phyloP scores from a whole-genome alignment of 2,113 vertebrate genomes.

The Sylvilagus bachmani region DNA sequence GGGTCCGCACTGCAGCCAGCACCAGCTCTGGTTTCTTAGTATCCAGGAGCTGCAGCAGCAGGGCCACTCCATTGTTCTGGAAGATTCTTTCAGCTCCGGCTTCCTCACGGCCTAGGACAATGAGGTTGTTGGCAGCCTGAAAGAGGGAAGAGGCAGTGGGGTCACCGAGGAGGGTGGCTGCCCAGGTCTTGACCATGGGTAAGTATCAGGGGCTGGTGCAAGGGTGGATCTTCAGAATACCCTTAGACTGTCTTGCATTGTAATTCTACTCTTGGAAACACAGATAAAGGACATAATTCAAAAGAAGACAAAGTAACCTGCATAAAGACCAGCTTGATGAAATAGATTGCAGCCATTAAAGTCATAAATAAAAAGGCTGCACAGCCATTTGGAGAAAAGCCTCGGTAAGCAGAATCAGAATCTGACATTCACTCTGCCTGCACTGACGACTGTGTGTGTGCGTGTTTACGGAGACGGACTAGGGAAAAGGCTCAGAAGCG shows the following conservation, averaged over 20 bases:
- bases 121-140: constrained; percentile 98
- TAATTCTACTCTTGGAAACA: background rate
- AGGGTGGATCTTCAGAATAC: background rate
- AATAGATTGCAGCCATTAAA: background rate
- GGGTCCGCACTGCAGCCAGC: constrained; percentile 93
- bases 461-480: background rate
- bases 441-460: background rate
- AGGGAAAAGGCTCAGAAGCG: background rate
- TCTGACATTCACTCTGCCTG: background rate
- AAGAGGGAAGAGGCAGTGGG: background rate
- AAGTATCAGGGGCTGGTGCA: background rate
- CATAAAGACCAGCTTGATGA: background rate
- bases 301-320: background rate
- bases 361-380: background rate
- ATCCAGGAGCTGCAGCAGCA: constrained; percentile 94
- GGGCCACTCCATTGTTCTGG: constrained; percentile 94
- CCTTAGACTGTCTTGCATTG: background rate
- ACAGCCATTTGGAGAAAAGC: background rate
- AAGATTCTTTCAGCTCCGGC: constrained; percentile 97
- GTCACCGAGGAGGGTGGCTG: background rate
- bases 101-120: constrained; percentile 96
- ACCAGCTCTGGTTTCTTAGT: constrained; percentile 94
- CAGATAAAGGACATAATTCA: background rate
- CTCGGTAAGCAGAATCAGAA: background rate
- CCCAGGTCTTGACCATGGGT: background rate